phyloP scores from a whole-genome alignment of 1,140 invertebrate species.

The Drosophila jambulina region DNA sequence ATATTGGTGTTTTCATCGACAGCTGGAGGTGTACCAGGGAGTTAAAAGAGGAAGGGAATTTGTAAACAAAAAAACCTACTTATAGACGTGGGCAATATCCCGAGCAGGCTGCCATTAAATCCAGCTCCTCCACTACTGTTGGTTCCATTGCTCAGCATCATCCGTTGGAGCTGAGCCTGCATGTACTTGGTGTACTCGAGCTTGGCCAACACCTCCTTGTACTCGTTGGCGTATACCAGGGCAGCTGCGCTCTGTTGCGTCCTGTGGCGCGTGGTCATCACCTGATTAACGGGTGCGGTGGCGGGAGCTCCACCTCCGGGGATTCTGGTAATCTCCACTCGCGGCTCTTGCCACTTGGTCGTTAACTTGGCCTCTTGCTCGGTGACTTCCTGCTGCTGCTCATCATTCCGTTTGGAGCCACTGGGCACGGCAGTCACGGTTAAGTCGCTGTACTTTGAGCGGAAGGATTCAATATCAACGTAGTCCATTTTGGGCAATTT shows the following conservation, averaged over 20 bases:
- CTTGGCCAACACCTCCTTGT: constrained; percentile 67
- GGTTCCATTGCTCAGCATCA: constrained; percentile 27
- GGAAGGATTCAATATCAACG: constrained; percentile 67
- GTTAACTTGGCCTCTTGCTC: neutral
- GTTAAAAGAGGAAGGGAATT: neutral
- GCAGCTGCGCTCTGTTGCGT: constrained; percentile 38
- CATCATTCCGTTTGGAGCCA: neutral
- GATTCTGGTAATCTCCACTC: constrained; percentile 60
- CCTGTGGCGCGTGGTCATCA: constrained; percentile 6
- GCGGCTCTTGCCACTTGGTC: constrained; percentile 2
- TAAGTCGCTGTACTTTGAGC: constrained; percentile 68
- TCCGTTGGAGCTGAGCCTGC: constrained; percentile 61
- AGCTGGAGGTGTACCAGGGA: neutral
- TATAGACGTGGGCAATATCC: constrained; percentile 15
- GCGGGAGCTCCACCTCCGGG: neutral
- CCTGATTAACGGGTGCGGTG: neutral
- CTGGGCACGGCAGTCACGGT: constrained; percentile 62
- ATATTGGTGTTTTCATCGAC: constrained; percentile 44
- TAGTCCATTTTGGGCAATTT: constrained; percentile 37
- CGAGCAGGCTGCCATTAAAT: constrained; percentile 1
- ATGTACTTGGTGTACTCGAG: constrained; percentile 65
- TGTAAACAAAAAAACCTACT: constrained; percentile 1
- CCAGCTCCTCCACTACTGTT: neutral
- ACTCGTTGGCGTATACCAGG: constrained; percentile 56
- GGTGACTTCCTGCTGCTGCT: neutral